A percentile compares a stretch with the other conserved stretches of the same genome.
phyloP scores from a whole-genome alignment of 2,113 vertebrate species.

The Etia nguti region DNA sequence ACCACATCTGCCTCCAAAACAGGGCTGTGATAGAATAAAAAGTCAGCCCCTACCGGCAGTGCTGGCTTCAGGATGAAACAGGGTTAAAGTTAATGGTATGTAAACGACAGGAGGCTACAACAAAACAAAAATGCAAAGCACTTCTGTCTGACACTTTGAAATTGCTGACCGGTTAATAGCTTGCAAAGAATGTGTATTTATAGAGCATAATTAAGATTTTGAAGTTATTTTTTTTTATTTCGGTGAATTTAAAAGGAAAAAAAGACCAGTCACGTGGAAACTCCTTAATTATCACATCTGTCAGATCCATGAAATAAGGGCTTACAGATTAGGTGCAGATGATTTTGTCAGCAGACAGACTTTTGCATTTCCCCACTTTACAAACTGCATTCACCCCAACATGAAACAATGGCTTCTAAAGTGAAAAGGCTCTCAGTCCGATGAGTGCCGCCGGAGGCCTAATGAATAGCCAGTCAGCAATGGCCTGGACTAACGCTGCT shows the following conservation, averaged over 20 bases:
- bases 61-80: neutral
- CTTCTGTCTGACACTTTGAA: neutral
- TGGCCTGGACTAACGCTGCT: neutral
- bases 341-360: neutral
- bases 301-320: neutral
- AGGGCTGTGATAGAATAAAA: neutral
- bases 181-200: neutral
- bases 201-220: neutral
- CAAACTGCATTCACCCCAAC: neutral
- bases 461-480: neutral
- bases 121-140: neutral
- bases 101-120: neutral
- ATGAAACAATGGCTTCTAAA: neutral
- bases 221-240: neutral
- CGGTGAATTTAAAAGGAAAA: neutral
- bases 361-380: neutral
- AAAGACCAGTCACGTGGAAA: neutral
- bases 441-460: rapidly evolving
- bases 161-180: neutral
- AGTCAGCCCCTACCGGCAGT: neutral
- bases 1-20: slow-evolving; percentile 6
- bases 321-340: neutral
- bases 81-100: neutral
- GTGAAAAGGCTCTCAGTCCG: neutral
- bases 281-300: neutral